Evolutionary conservation across 2,888 invertebrate genomes (phyloP).

Genomic region (Macrophya annulata): DNA sequence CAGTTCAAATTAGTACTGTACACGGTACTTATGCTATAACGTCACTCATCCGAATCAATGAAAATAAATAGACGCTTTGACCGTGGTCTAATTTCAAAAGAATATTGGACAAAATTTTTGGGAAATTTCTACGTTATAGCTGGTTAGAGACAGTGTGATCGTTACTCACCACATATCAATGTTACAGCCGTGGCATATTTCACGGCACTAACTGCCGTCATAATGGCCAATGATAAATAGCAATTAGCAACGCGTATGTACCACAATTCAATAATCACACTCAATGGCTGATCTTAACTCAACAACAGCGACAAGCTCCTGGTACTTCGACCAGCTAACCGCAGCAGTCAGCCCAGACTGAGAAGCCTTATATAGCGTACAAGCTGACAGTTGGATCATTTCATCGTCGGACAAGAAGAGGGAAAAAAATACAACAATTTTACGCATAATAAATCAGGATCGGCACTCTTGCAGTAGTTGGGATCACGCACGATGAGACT

Average conservation of each 20-base stretch:
- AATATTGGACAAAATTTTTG: too few relatives aligned
- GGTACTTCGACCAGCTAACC: conserved; percentile 12
- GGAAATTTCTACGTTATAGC: neutral
- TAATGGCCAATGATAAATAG: neutral
- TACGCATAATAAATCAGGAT: neutral
- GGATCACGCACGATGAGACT: neutral
- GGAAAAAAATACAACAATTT: neutral
- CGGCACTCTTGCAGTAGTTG: neutral
- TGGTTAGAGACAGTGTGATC: neutral
- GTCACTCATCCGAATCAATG: neutral
- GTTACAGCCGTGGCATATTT: conserved; percentile 24
- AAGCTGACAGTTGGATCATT: neutral
- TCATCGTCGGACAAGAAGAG: neutral
- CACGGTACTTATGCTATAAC: neutral
- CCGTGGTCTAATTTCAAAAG: neutral
- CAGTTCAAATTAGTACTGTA: too few relatives aligned
- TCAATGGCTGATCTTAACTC: neutral
- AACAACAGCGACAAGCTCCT: conserved; percentile 1
- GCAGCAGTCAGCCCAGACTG: conserved; percentile 19
- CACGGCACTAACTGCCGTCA: conserved; percentile 13
- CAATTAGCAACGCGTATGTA: neutral
- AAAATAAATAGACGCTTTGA: neutral
- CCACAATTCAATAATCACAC: neutral
- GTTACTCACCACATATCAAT: conserved; percentile 45
- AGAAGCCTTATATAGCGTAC: neutral